These are phyloP conservation scores for Thamnaconus septentrionalis DNA, from an alignment of 2,113 vertebrate genomes.

Conservation along the genomic window DNA sequence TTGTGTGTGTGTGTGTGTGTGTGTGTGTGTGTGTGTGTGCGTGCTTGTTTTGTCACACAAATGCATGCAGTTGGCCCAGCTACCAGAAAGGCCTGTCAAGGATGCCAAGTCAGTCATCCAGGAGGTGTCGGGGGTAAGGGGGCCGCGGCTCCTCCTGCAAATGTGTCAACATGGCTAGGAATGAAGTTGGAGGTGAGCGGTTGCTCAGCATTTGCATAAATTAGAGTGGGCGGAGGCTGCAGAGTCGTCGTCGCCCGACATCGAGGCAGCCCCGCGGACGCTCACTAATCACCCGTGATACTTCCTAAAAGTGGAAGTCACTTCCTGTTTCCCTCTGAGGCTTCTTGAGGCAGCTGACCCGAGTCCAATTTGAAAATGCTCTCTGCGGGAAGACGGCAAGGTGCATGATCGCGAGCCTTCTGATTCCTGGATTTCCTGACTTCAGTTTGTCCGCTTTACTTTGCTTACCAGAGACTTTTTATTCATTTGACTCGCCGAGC, in stretches of 20 bases:
- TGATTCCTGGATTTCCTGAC: no score
- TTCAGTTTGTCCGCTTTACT: neutral
- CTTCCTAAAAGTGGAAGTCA: no score
- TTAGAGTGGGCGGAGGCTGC: conserved; percentile 41
- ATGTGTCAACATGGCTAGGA: conserved; percentile 56
- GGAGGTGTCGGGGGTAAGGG: neutral
- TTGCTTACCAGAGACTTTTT: conserved; percentile 22
- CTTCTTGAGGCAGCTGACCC: no score
- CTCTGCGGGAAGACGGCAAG: no score
- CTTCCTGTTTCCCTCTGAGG: conserved; percentile 21
- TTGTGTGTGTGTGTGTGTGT: conserved; percentile 12
- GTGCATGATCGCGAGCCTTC: no score
- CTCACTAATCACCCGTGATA: conserved; percentile 21
- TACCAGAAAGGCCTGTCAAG: conserved; percentile 3
- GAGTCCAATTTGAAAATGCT: no score
- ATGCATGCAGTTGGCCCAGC: neutral
- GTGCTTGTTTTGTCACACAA: neutral
- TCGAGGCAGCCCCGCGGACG: conserved; percentile 14
- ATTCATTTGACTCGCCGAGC: conserved; percentile 15
- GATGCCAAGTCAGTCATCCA: conserved; percentile 3
- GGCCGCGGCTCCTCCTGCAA: conserved; percentile 19
- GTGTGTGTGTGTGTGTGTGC: neutral
- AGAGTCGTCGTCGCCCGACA: conserved; percentile 37
- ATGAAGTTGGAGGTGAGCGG: conserved; percentile 39
- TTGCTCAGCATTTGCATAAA: conserved; percentile 64